Base-by-base conservation (phyloP, 1,140 invertebrate species). In the Papilio aristodemus region DNA sequence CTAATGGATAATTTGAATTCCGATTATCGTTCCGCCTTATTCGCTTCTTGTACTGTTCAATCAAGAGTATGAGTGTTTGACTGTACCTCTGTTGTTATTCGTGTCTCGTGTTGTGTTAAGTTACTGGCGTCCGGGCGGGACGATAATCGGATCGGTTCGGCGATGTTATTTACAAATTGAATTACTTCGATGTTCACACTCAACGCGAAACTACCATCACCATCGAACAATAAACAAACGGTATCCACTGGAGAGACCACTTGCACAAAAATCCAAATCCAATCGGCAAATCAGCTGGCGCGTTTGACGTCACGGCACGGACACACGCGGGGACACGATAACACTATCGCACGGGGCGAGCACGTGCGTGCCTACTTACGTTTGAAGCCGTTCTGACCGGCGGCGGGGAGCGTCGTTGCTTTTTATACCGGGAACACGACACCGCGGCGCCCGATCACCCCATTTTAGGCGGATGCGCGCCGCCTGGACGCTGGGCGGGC, bases 331-430 rank as follows among this genome's bases (percentile, higher is more conserved):
- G 75, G 58, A 70, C 58, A 76, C 63, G 68, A 68, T 71, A 76
- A 74, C 79, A 76, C 76, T 70, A 73, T 73, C 86, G 83, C 87
- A 81, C 84, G 76, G 70, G 70, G 76, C 72, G 64, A 50, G 72
- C 74, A 79, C 81, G 82, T 85, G 82, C 86, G 83, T 79, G 79
- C 76, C 76, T 86, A 92, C 91, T 92, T 87, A 92, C 93, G 95
- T 96, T 96, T 95, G 95, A 96, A 97, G 96, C 95, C 96, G 95
- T 96, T 97, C 96, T 97, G 96, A 95, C 94, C 94, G 93, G 93
- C 92, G 92, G 93, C 92, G 92, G 93, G 92, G 92, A 86, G 91
- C 86, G 91, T 85, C 91, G 92, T 93, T 93, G 93, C 94, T 95
- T 96, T 96, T 96, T 96, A 96, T 96, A 95, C 94, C 91, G 94